Conservation (phyloP, 2,888 invertebrate genomes). For the Pseudococcus viburni region DNA sequence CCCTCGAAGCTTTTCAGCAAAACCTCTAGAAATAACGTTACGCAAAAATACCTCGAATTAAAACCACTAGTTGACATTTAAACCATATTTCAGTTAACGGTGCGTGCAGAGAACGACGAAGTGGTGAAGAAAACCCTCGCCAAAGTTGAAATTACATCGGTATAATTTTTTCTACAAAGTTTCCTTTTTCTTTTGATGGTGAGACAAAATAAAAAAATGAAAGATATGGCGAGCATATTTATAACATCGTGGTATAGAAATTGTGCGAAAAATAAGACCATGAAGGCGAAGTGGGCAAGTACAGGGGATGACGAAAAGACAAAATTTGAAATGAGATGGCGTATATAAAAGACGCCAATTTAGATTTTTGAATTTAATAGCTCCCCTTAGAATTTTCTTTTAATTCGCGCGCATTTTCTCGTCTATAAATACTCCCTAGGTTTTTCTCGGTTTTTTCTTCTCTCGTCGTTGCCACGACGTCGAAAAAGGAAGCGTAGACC, state of each 20-base stretch:
- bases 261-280: neutral
- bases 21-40: neutral
- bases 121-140: neutral
- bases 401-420: constrained; percentile 3
- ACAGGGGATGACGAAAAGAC: neutral
- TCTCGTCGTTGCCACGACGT: neutral
- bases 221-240: neutral
- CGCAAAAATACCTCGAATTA: constrained; percentile 8
- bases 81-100: constrained; percentile 3
- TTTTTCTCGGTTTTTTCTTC: neutral
- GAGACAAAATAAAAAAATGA: neutral
- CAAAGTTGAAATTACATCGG: neutral
- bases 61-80: constrained; percentile 3
- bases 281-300: neutral
- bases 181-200: neutral
- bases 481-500: neutral
- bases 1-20: neutral
- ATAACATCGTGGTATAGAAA: too few relatives aligned
- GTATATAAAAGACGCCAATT: constrained; percentile 34
- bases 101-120: neutral
- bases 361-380: constrained; percentile 23
- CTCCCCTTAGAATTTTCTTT: constrained; percentile 14
- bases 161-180: neutral
- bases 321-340: constrained; percentile 8
- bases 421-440: constrained; percentile 1